A percentile compares a stretch with the other conserved stretches of the same genome.
Evolutionary conservation across 2,888 invertebrate species (phyloP).

Genomic region (Mayetiola destructor): DNA sequence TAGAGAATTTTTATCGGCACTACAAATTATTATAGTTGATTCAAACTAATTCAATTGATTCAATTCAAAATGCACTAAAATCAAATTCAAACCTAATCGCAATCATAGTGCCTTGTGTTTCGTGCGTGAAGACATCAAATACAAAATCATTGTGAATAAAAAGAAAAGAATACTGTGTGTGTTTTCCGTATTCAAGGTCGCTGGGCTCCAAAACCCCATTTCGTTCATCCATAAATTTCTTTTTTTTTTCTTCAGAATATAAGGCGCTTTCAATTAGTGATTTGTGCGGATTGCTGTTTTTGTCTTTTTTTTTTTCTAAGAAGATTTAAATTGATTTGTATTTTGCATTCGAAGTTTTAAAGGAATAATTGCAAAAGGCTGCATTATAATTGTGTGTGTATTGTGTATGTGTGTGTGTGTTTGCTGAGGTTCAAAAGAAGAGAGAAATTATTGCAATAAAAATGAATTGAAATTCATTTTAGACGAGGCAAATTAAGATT

Average conservation of each 20-base stretch:
- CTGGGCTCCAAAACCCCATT: too few species aligned
- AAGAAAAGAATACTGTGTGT: neutral
- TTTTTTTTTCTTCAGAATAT: too few species aligned
- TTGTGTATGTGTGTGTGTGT: neutral
- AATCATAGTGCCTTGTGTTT: too few species aligned
- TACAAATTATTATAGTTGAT: too few species aligned
- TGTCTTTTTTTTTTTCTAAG: neutral
- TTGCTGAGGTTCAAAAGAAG: neutral
- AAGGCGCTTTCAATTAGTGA: constrained; percentile 10
- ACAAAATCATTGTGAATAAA: too few species aligned
- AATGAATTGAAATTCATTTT: neutral
- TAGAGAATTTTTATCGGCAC: too few species aligned
- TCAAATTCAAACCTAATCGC: too few species aligned
- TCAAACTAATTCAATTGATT: too few species aligned
- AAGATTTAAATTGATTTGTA: neutral
- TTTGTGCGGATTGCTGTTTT: too few species aligned
- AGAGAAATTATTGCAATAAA: neutral
- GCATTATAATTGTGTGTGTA: neutral
- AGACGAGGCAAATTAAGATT: neutral
- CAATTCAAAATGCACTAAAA: too few species aligned
- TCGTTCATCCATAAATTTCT: too few species aligned
- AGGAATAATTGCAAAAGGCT: neutral
- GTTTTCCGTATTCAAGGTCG: neutral
- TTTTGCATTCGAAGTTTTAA: neutral
- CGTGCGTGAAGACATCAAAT: too few species aligned